phyloP scores from a whole-genome alignment of 2,888 invertebrate genomes.

The Panopea generosa region DNA sequence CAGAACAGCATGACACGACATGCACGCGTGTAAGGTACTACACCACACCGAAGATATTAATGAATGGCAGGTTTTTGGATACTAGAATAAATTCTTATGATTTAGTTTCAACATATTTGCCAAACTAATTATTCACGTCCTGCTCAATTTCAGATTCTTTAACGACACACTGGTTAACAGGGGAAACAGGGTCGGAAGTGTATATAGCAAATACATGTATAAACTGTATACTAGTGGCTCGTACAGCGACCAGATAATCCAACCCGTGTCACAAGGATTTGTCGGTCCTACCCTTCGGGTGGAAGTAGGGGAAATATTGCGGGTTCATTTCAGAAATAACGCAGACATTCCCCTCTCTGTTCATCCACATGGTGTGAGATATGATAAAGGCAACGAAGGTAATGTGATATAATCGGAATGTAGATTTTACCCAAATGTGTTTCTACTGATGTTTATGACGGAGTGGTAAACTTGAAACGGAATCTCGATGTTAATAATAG shows the following conservation, averaged over 20 bases:
- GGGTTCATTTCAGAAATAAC: constrained; percentile 55
- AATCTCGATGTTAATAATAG: no score
- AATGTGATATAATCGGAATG: background rate
- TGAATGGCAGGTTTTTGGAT: no score
- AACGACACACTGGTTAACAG: constrained; percentile 38
- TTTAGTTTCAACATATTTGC: no score
- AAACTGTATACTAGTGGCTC: constrained; percentile 62
- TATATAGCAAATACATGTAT: constrained; percentile 58
- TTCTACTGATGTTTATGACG: no score
- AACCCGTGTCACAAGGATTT: constrained; percentile 41
- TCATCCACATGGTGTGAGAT: constrained; percentile 62
- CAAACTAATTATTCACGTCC: no score
- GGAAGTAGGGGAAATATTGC: constrained; percentile 56
- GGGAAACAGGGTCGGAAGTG: constrained; percentile 49
- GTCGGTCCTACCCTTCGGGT: constrained; percentile 59
- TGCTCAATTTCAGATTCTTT: constrained; percentile 20
- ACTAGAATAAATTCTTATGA: no score
- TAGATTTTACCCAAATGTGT: no score
- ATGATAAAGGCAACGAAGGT: constrained; percentile 63
- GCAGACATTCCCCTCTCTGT: constrained; percentile 34
- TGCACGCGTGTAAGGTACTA: no score
- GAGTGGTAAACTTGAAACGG: no score
- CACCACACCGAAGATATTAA: no score
- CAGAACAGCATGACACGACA: no score
- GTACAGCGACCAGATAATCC: constrained; percentile 45